Base-by-base conservation (phyloP, 2,888 invertebrate species). In the Ormyrus labotus region DNA sequence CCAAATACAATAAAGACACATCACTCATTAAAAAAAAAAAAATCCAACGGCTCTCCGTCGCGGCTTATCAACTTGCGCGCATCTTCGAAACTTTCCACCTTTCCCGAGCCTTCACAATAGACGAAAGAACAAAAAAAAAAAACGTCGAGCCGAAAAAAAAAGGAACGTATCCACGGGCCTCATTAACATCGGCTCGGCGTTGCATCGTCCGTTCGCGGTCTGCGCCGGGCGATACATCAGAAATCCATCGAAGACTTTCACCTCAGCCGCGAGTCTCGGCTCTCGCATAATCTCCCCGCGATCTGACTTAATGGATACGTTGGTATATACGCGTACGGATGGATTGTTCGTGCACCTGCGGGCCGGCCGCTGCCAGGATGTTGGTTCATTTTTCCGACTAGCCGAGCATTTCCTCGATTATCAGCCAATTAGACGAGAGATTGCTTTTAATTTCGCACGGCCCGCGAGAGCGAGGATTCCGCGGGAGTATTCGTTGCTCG, bases 321-420 rank as follows among this genome's bases (percentile, higher is more conserved):
- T 48, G 10, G 45, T 19, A 10, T 53, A n/a, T 13, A 47, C 34
- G 34, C 47, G 61, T 51, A 9, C 51, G 61, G 55, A 34, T 76
- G 55, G 48, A 61, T 48, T 58, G 19, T 74, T 45, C 34, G 57
- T 58, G 11, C 50, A 48, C 10, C n/a, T 55, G 48, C 51, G 10
- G 11, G 19, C 19, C 1, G 19, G 19, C 19, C 6, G 47, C 11
- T 51, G 60, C 2, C 19, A 19, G 19, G 19, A 50, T 34, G 74
- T 57, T 74, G 57, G 69, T 76, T 76, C 76, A 77, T 63, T 77
- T 77, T 77, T 70, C 64, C 61, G 61, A 47, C 69, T 34, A 57
- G 70, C 77, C 48, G 47, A 69, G 53, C 70, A 64, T 77, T 77
- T 64, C 63, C 70, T 77, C 70, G 70, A 68, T 75, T 75, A 75